These are phyloP conservation scores for Menura novaehollandiae DNA, from an alignment of 2,113 vertebrate species.

Conservation along the genomic window DNA sequence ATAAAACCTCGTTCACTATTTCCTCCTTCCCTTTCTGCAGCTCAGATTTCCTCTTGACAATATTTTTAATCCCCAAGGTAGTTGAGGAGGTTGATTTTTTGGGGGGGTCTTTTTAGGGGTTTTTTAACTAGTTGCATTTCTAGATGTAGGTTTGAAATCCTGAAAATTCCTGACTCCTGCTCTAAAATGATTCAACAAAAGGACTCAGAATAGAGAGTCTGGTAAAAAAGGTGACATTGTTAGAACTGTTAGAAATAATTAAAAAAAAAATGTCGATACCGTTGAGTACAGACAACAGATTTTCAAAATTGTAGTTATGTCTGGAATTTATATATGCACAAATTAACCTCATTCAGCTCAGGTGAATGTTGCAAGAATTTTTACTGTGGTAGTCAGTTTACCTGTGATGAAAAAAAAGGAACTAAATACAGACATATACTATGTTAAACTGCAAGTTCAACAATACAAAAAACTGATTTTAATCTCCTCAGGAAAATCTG, in stretches of 20 bases:
- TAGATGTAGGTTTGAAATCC: not conserved
- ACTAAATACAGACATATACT: not conserved
- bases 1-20: not conserved
- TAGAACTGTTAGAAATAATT: not conserved
- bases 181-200: not conserved
- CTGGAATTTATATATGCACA: not conserved
- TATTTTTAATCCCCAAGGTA: not conserved
- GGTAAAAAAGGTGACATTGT: not conserved
- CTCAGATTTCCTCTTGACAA: not conserved
- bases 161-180: not conserved
- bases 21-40: not conserved
- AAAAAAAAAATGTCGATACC: not conserved
- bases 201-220: rapidly evolving
- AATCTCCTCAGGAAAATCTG: not conserved
- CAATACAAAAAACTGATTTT: not conserved
- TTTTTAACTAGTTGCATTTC: not conserved
- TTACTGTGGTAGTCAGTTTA: not conserved
- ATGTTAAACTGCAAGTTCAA: not conserved
- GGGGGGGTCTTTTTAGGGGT: rapidly evolving
- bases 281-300: not conserved
- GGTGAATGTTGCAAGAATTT: not conserved
- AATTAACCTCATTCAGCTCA: not conserved
- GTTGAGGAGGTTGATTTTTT: too few species aligned
- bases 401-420: not conserved
- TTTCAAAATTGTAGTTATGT: not conserved